Conservation (phyloP, 2,797 vertebrate genomes). For the Sphenodon punctatus region DNA sequence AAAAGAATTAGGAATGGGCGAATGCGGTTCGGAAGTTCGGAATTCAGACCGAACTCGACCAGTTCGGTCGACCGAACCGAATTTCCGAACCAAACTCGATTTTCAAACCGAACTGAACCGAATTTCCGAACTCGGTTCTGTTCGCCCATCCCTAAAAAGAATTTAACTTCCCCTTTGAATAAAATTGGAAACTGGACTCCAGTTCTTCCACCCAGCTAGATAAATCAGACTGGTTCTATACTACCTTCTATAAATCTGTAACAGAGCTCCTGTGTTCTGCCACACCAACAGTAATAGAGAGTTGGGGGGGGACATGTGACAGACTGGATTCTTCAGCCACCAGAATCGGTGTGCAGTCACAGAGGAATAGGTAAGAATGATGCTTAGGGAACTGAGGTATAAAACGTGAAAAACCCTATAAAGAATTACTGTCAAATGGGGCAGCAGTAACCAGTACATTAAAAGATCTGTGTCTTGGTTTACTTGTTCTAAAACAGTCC, state of each 20-base stretch:
- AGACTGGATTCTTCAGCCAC: slow-evolving; percentile 15
- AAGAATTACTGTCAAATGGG: not conserved
- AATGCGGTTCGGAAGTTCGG: too few species aligned
- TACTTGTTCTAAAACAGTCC: not conserved
- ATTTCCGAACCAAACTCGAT: too few species aligned
- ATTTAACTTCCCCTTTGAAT: slow-evolving; percentile 16
- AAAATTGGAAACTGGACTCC: slow-evolving; percentile 16
- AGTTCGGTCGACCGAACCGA: too few species aligned
- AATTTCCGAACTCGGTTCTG: too few species aligned
- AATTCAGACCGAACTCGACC: too few species aligned
- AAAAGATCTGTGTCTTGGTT: not conserved
- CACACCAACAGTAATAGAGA: slow-evolving; percentile 10
- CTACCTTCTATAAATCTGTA: slow-evolving; percentile 18
- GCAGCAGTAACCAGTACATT: not conserved
- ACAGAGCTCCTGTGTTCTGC: slow-evolving; percentile 19
- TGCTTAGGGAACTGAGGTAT: not conserved
- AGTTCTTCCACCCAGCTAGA: not conserved
- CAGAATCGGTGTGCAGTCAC: not conserved
- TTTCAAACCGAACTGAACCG: too few species aligned
- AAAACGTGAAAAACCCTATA: not conserved
- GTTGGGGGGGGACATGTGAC: not conserved
- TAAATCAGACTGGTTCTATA: slow-evolving; percentile 13
- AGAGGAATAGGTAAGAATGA: not conserved
- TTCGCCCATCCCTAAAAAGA: too few species aligned
- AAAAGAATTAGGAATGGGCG: not conserved